Evolutionary conservation across 1,140 invertebrate species (phyloP).

Genomic region (Atta texana): DNA sequence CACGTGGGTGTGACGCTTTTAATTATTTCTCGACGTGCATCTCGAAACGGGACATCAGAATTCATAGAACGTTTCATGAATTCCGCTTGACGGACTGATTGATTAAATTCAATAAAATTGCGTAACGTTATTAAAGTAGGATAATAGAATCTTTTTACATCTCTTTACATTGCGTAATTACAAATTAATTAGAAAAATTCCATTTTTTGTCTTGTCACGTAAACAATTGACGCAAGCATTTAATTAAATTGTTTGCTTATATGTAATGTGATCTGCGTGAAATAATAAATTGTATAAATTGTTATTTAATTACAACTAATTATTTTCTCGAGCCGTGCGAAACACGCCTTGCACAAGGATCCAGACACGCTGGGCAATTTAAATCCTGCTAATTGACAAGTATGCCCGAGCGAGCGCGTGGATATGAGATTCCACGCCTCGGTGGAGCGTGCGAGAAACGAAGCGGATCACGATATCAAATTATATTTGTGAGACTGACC

Average conservation of each 20-base stretch:
- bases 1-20: constrained; percentile 48
- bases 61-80: neutral
- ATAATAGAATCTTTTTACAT: constrained; percentile 37
- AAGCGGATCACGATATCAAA: constrained; percentile 67
- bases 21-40: constrained; percentile 44
- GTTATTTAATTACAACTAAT: constrained; percentile 38
- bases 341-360: constrained; percentile 32
- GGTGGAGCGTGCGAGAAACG: constrained; percentile 28
- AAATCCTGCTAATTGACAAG: constrained; percentile 61
- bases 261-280: neutral
- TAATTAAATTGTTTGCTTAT: constrained; percentile 35
- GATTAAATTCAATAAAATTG: constrained; percentile 18
- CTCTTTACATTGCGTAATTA: neutral
- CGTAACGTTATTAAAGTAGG: neutral
- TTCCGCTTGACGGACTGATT: neutral
- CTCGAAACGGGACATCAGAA: constrained; percentile 19
- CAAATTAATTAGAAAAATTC: neutral
- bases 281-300: constrained; percentile 54
- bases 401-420: constrained; percentile 36
- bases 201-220: constrained; percentile 2
- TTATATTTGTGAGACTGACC: constrained; percentile 43
- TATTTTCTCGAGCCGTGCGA: constrained; percentile 42
- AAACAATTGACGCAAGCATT: constrained; percentile 27
- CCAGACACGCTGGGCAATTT: constrained; percentile 50
- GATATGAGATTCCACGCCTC: constrained; percentile 34